Base-by-base conservation (phyloP, 2,797 vertebrate species). In the Heterohyrax brucei region DNA sequence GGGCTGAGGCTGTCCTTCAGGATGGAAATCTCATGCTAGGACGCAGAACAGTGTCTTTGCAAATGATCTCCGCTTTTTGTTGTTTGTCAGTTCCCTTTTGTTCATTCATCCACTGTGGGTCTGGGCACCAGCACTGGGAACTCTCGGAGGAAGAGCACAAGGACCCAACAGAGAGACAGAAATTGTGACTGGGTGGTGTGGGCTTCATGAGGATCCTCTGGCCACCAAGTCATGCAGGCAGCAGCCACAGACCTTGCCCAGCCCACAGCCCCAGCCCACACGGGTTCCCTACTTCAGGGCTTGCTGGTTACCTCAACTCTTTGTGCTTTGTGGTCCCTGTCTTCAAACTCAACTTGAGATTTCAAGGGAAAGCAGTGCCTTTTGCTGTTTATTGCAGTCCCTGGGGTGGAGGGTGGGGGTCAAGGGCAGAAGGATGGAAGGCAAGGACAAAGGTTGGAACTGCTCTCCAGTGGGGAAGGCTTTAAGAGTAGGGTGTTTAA, bases 211-310 rank as follows among this genome's bases (percentile, higher is more conserved):
- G 39, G 33, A 16, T 6, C 1, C 13, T 7, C 61, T 4, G 48
- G 7, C 75, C 80, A 22, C 59, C 39, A 1, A 6, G 4, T 4
- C 39, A 30, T 5, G 21, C 21, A 1, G 1, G n/a, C 0, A 1
- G 44, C 18, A 21, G 33, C 9, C 39, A 2, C 12, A 16, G 44
- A 10, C n/a, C 22, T 46, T 30, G 12, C 1, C 28, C 75, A 50
- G 26, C 5, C 46, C 2, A 16, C 28, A 16, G 53, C 16, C 18
- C 13, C 3, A 16, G 48, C 44, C 46, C 62, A 24, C 0, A 1
- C 14, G 50, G 39, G 24, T 28, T 50, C 44, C 61, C 4, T n/a
- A 10, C 78, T 50, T 10, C 8, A 10, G 7, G 7, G 62, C n/a
- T 7, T 13, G 39, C 44, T 14, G 62, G 78, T 21, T 4, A n/a